Evolutionary conservation across 2,113 vertebrate species (phyloP), one percentile per base, ranked within the genome.

Genomic region (Trochalopteron elliotii): DNA sequence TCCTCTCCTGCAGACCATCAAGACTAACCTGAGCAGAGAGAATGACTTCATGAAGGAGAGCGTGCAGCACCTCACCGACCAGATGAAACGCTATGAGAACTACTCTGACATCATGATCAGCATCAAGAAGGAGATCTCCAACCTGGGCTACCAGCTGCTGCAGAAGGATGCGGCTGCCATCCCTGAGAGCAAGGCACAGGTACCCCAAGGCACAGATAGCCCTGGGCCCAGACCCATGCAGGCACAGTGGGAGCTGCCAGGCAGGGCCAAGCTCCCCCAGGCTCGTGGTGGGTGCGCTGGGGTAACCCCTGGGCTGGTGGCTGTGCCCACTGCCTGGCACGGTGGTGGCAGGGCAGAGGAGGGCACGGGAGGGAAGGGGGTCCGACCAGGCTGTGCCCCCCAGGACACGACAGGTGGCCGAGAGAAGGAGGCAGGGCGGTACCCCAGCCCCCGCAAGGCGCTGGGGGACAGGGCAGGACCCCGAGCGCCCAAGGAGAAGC

Each of bases 101-200:
- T 99, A 99, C 94, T 99, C 99, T 0, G 99, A 99, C 96, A 98
- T 99, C 80, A 99, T 99, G 99, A 97, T 99, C 97, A 98, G 99
- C 98, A 99, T 99, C 95, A 99, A 99, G 98, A 99, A 99, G 94
- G 99, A 99, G 93, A 99, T 99, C 95, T 99, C 99, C 93, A 98
- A 98, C 90, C 98, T 99, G 95, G 98, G 99, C 79, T 98, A 99
- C 67, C 99, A 99, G 98, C 98, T 99, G 94, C 98, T 99, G 40
- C 99, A 99, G 98, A 99, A 99, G 89, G 99, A 99, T 5, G 97
- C 98, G 0, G 95, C 98, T 1, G 94, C 94, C 2, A 3, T 91
- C 40, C 79, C 95, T 0, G 98, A 98, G 22, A 98, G 82, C 97
- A 99, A 98, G 95, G 98, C 97, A 11, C 99, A 99, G 99, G 99